Evolutionary conservation across 92 coral and sea anemone genomes (phyloP), one percentile per base, ranked within the genome.

Genomic region (Plumapathes pennacea): DNA sequence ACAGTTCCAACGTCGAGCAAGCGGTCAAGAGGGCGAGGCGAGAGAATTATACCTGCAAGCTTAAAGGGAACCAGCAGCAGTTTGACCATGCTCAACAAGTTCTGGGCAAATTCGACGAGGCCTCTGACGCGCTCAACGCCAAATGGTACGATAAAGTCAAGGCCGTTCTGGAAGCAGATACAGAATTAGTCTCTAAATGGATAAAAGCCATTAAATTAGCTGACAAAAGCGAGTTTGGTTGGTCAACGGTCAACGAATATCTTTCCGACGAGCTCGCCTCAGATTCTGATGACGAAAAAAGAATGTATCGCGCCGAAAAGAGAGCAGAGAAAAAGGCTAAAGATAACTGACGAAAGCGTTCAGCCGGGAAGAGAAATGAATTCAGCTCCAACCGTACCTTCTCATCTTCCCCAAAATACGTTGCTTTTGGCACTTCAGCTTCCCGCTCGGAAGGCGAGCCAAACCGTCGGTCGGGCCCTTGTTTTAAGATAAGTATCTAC

Each of bases 11-110:
- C 4, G 45, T 63, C 4, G 71, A 54, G 15, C 22, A 30, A 15
- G 70, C 71, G 7, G 64, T 50, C 19, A 2, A 32, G 19, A 53
- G 24, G 28, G 65, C 74, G 3, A 34, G 2, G 17, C 21, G 68
- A n/a, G 67, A 66, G 36, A 2, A 12, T 5, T 66, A 28, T 29
- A 66, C 68, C 21, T 66, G 74, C 37, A 66, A 54, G 14, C 12
- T 39, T 3, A 66, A 54, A 66, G 74, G 74, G 32, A 54, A 66
- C 32, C 74, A 66, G 51, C 74, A 54, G 47, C 65, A 62, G 32
- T 28, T 44, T 7, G 59, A 62, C 28, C 70, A 62, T 28, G 25
- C 36, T 25, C 37, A 8, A 24, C 37, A 45, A 18, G 60, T 44
- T 13, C 41, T 62, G 40, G 70, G 47, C 13, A 62, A 62, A n/a